phyloP scores from a whole-genome alignment of 2,113 vertebrate genomes.

The Garra rufa region DNA sequence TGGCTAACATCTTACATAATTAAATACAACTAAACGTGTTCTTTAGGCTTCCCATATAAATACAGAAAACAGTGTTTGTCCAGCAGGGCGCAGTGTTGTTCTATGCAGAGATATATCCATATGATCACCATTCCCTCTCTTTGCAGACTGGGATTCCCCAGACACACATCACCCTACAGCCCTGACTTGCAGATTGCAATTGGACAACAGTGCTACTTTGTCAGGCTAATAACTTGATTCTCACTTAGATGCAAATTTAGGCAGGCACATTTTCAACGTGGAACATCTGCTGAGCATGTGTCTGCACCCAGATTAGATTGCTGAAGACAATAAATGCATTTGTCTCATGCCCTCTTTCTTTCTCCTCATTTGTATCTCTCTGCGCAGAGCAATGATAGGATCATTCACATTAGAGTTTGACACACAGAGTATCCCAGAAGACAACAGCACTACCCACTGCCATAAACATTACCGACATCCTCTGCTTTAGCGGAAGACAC shows the following conservation, averaged over 20 bases:
- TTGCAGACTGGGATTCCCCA: conserved; percentile 49
- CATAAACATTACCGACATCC: background rate
- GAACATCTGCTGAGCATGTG: conserved; percentile 55
- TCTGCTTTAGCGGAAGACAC: background rate
- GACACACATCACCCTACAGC: conserved; percentile 15
- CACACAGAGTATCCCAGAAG: background rate
- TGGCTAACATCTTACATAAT: background rate
- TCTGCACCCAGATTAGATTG: conserved; percentile 61
- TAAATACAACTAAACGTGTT: background rate
- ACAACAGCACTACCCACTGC: background rate
- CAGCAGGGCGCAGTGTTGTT: conserved; percentile 69
- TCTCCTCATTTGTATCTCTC: conserved; percentile 37
- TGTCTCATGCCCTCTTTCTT: conserved; percentile 52
- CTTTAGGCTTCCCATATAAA: background rate
- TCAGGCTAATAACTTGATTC: conserved; percentile 58
- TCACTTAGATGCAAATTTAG: conserved; percentile 52
- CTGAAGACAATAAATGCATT: conserved; percentile 63
- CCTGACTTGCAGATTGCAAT: conserved; percentile 45
- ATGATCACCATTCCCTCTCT: conserved; percentile 2
- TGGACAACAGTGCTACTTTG: conserved; percentile 47
- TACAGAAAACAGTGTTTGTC: background rate
- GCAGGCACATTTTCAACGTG: conserved; percentile 50
- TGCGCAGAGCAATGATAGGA: conserved; percentile 53
- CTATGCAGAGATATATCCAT: conserved; percentile 48
- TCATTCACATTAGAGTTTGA: conserved; percentile 46